Evolutionary conservation across 2,797 vertebrate species (phyloP).

Genomic region (Rachycentron canadum): DNA sequence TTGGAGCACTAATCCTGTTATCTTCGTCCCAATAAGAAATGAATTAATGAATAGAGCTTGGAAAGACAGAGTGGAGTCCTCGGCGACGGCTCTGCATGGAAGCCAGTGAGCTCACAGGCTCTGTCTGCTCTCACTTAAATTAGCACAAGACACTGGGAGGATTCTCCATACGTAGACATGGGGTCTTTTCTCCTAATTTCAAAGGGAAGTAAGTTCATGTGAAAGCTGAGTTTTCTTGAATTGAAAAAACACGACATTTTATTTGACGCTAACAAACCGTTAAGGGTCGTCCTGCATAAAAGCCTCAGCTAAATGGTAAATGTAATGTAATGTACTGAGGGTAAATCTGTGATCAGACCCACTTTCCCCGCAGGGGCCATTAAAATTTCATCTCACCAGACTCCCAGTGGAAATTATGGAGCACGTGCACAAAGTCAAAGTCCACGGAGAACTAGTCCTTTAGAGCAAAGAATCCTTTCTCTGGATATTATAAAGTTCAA

Average conservation of each 20-base stretch:
- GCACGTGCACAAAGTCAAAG: constrained; percentile 24
- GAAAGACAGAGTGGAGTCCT: constrained; percentile 51
- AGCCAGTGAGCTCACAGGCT: constrained; percentile 38
- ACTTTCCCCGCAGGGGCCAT: constrained; percentile 45
- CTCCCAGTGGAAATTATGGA: constrained; percentile 39
- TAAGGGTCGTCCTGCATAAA: constrained; percentile 23
- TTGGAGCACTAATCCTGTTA: constrained; percentile 83
- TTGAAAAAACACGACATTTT: background rate
- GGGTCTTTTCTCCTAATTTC: background rate
- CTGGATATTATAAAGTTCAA: constrained; percentile 16
- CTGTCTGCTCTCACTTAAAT: constrained; percentile 24
- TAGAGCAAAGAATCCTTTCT: constrained; percentile 7
- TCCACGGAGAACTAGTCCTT: constrained; percentile 28
- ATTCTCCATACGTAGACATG: constrained; percentile 10
- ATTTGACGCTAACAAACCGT: constrained; percentile 18
- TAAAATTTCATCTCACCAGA: constrained; percentile 59
- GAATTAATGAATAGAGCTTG: constrained; percentile 76
- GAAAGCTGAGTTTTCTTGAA: background rate
- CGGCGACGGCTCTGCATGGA: constrained; percentile 46
- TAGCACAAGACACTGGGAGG: constrained; percentile 14
- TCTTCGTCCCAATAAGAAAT: constrained; percentile 83
- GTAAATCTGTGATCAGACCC: constrained; percentile 55
- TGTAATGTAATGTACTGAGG: constrained; percentile 23
- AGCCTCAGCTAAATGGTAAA: constrained; percentile 46
- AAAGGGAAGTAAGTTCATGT: background rate